These are phyloP conservation scores for Plagodis dolabraria DNA, from an alignment of 2,888 invertebrate genomes.

Conservation along the genomic window DNA sequence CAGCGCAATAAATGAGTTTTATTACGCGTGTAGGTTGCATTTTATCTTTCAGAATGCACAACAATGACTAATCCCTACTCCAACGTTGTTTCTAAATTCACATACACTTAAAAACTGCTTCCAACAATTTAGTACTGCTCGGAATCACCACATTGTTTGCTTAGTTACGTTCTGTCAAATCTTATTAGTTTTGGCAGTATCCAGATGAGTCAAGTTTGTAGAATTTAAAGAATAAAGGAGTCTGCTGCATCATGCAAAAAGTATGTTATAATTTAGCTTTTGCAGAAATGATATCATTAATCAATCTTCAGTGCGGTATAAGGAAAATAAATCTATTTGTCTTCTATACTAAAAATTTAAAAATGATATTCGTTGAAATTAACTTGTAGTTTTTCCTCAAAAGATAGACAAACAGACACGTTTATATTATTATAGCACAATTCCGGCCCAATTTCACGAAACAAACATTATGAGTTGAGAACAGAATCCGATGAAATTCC, in stretches of 20 bases:
- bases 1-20: slow-evolving; percentile 5
- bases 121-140: slow-evolving; percentile 14
- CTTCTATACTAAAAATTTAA: neutral
- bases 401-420: slow-evolving; percentile 8
- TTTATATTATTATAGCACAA: slow-evolving; percentile 9
- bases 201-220: slow-evolving; percentile 10
- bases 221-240: neutral
- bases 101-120: slow-evolving; percentile 11
- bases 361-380: neutral
- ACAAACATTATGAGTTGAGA: slow-evolving; percentile 20
- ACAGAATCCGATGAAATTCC: slow-evolving; percentile 18
- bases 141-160: slow-evolving; percentile 20
- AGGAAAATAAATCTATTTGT: slow-evolving; percentile 14
- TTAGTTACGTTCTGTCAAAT: slow-evolving; percentile 11
- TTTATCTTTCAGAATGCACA: slow-evolving; percentile 13
- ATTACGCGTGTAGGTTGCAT: slow-evolving; percentile 2
- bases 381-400: slow-evolving; percentile 14
- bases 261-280: no score
- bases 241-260: neutral
- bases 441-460: slow-evolving; percentile 12
- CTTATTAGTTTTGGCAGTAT: slow-evolving; percentile 8
- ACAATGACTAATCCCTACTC: slow-evolving; percentile 15
- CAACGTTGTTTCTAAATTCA: slow-evolving; percentile 10
- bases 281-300: no score
- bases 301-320: neutral